Evolutionary conservation across 2,888 invertebrate genomes (phyloP).

Genomic region (Ametastegia equiseti): DNA sequence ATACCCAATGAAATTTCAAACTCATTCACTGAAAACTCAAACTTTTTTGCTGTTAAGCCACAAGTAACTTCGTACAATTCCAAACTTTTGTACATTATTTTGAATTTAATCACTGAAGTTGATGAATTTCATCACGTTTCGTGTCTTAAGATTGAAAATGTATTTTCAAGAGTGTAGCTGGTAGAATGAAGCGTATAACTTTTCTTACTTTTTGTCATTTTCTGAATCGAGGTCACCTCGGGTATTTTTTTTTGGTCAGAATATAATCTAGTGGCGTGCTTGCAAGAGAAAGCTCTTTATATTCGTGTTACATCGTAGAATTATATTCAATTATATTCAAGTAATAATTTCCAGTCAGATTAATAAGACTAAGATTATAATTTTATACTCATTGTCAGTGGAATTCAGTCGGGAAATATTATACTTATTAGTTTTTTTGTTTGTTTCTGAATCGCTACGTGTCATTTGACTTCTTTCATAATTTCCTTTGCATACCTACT

Average conservation of each 20-base stretch:
- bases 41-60: too few species aligned
- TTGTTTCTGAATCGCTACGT: background rate
- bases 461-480: background rate
- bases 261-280: background rate
- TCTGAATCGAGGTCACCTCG: slow-evolving; percentile 1
- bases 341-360: background rate
- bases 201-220: slow-evolving; percentile 12
- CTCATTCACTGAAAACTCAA: too few species aligned
- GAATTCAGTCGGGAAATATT: background rate
- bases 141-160: too few species aligned
- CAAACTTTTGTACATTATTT: too few species aligned
- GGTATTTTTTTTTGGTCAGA: background rate
- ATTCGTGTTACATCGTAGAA: background rate
- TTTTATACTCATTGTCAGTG: background rate
- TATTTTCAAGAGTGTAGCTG: too few species aligned
- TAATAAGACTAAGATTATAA: background rate
- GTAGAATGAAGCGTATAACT: background rate
- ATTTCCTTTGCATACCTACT: background rate
- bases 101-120: too few species aligned
- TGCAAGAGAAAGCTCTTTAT: background rate
- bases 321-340: too few species aligned
- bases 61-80: too few species aligned
- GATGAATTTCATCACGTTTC: too few species aligned
- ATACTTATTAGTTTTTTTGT: background rate
- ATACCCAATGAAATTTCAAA: too few species aligned